Conservation (phyloP, 2,888 invertebrate species). For the Brenthis hecate region DNA sequence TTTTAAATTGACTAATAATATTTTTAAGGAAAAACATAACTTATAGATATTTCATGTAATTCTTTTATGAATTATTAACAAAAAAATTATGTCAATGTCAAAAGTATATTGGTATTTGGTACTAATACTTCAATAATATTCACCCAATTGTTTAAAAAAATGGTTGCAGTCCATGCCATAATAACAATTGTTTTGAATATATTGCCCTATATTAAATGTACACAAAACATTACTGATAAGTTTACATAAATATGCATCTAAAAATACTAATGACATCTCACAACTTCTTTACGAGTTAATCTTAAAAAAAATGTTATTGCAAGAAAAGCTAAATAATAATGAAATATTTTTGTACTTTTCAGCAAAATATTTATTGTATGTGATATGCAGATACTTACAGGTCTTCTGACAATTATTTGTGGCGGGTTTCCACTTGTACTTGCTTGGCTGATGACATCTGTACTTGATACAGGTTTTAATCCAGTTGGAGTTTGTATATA, state of each 20-base stretch:
- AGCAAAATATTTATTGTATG: conserved; percentile 12
- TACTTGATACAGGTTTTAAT: conserved; percentile 72
- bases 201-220: not conserved
- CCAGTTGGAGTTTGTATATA: conserved; percentile 83
- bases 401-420: conserved; percentile 78
- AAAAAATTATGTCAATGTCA: too few species aligned
- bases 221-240: not conserved
- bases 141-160: not conserved
- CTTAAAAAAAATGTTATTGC: not conserved
- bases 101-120: too few species aligned
- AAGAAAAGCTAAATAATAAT: not conserved
- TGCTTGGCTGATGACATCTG: conserved; percentile 75
- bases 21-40: too few species aligned
- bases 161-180: not conserved
- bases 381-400: conserved; percentile 62
- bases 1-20: too few species aligned
- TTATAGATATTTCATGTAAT: too few species aligned
- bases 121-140: not conserved
- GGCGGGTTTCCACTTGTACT: conserved; percentile 77
- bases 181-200: not conserved
- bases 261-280: conserved; percentile 3
- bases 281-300: not conserved
- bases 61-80: too few species aligned
- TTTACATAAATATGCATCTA: conserved; percentile 3
- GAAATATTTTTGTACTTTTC: not conserved